Conservation (phyloP, 2,888 invertebrate species). For the Callinectes sapidus region DNA sequence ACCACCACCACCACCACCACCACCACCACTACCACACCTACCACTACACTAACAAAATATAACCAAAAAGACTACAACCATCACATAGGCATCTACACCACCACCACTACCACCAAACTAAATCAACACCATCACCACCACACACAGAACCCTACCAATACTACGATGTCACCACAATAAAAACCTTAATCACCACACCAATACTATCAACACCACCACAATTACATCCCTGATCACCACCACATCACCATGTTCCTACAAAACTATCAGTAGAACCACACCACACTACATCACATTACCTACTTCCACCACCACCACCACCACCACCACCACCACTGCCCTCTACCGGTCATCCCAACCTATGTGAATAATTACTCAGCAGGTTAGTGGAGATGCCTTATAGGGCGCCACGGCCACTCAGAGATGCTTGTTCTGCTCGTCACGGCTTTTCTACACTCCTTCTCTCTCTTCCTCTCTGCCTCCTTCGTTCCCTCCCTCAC, state of each 20-base stretch:
- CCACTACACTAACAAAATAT: background rate
- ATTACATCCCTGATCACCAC: background rate
- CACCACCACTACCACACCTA: background rate
- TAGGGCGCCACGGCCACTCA: slow-evolving; percentile 20
- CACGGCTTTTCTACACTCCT: slow-evolving; percentile 14
- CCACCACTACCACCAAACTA: background rate
- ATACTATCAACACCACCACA: background rate
- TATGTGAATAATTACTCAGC: slow-evolving; percentile 34
- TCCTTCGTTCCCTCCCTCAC: background rate
- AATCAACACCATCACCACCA: background rate
- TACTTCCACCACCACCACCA: background rate
- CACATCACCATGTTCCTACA: background rate
- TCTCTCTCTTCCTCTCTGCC: background rate
- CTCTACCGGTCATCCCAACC: background rate
- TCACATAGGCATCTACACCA: background rate
- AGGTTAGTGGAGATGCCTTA: background rate
- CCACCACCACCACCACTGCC: background rate
- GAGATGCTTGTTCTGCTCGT: slow-evolving; percentile 34
- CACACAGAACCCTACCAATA: background rate
- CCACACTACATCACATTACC: background rate
- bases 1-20: background rate
- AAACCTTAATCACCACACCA: background rate
- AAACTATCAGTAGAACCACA: background rate
- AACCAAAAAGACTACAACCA: background rate
- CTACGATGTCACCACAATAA: background rate